phyloP scores from a whole-genome alignment of 2,888 invertebrate genomes.

The Agelastica alni region DNA sequence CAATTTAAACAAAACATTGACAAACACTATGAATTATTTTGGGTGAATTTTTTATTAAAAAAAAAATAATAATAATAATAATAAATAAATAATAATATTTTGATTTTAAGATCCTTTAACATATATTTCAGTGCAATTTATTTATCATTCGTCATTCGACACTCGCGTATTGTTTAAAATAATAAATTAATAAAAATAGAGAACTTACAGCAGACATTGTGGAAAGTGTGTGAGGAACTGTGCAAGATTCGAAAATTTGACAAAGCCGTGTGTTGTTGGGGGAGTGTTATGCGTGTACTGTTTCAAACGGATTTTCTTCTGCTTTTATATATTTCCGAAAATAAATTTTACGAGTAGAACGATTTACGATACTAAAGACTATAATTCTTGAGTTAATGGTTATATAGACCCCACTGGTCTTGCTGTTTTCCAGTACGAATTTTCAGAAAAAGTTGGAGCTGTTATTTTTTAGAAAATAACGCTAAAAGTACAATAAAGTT shows the following conservation, averaged over 20 bases:
- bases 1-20: no score
- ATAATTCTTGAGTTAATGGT: slow-evolving; percentile 32
- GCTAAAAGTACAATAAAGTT: no score
- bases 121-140: slow-evolving; percentile 5
- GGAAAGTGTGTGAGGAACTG: slow-evolving; percentile 5
- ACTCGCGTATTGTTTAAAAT: not conserved
- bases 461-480: not conserved
- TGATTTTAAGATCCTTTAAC: no score
- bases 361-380: slow-evolving; percentile 31
- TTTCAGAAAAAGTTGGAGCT: slow-evolving; percentile 12
- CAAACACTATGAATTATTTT: no score
- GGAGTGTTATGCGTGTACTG: slow-evolving; percentile 32
- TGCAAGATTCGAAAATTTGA: slow-evolving; percentile 12
- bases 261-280: slow-evolving; percentile 16
- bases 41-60: no score
- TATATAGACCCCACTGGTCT: slow-evolving; percentile 29
- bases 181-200: slow-evolving; percentile 5
- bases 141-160: not conserved
- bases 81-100: no score
- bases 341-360: slow-evolving; percentile 36
- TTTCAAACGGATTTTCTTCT: slow-evolving; percentile 33
- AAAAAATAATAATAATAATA: no score
- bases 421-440: slow-evolving; percentile 22
- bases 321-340: slow-evolving; percentile 38
- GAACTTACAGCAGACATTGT: slow-evolving; percentile 37